Percentiles rank a stretch among this genome's conserved stretches.
Evolutionary conservation across 2,888 invertebrate genomes (phyloP).

Genomic region (Acanthosepion lycidas): DNA sequence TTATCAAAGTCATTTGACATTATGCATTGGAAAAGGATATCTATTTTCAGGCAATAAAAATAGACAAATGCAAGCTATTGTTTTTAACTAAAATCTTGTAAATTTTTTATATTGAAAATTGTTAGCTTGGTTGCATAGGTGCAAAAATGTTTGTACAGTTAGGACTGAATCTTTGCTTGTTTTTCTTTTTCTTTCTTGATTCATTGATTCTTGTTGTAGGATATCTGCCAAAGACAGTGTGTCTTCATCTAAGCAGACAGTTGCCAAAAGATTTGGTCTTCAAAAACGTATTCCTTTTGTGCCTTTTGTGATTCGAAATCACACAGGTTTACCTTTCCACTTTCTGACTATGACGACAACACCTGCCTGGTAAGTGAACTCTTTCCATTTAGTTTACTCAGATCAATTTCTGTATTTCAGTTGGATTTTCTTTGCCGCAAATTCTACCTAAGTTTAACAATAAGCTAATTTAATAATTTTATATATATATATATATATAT

Average conservation of each 20-base stretch:
- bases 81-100: too few species aligned
- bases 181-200: not conserved
- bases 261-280: constrained; percentile 48
- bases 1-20: too few species aligned
- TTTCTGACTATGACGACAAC: constrained; percentile 86
- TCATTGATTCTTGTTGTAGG: not conserved
- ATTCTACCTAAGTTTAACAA: not conserved
- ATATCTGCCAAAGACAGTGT: constrained; percentile 25
- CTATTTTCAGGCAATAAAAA: too few species aligned
- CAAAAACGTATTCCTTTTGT: constrained; percentile 90
- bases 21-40: too few species aligned
- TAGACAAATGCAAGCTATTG: too few species aligned
- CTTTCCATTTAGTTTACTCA: not conserved
- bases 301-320: constrained; percentile 93
- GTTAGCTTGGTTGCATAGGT: too few species aligned
- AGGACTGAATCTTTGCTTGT: too few species aligned
- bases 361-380: constrained; percentile 66
- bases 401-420: not conserved
- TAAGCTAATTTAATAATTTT: not conserved
- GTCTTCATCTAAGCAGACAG: not conserved
- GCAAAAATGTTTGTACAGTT: too few species aligned
- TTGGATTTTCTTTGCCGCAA: not conserved
- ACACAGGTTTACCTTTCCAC: constrained; percentile 88
- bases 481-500: not conserved
- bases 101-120: too few species aligned